phyloP scores from a whole-genome alignment of 2,113 vertebrate species.

The Alectura lathami region DNA sequence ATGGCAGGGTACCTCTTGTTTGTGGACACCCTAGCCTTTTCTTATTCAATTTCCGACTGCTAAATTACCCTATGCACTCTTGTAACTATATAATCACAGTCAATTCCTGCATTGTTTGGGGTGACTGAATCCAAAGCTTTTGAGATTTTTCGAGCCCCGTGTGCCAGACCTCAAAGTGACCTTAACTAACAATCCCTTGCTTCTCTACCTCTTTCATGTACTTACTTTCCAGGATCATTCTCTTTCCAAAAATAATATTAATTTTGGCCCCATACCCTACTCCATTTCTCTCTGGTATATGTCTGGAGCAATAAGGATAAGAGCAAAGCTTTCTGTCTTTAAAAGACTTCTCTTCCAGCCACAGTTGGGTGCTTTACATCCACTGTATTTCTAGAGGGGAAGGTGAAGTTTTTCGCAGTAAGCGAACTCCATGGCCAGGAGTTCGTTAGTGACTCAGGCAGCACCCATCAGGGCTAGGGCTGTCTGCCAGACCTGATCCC shows the following conservation, averaged over 20 bases:
- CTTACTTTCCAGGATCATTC: conserved; percentile 45
- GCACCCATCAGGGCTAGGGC: neutral
- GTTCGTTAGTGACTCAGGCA: accelerated
- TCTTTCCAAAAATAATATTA: conserved; percentile 66
- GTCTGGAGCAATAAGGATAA: conserved; percentile 4
- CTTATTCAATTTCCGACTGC: neutral
- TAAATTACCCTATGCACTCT: neutral
- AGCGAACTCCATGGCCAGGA: neutral
- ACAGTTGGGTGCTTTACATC: neutral
- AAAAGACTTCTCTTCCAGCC: neutral
- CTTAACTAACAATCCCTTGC: conserved; percentile 42
- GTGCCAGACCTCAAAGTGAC: conserved; percentile 60
- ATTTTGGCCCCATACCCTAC: neutral
- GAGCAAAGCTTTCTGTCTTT: conserved; percentile 15
- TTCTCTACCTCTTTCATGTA: conserved; percentile 44
- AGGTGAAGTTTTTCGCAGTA: neutral
- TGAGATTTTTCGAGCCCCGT: conserved; percentile 33
- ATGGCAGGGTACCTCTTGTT: neutral
- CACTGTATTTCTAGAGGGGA: neutral
- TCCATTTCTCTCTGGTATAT: neutral
- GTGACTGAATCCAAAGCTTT: conserved; percentile 12
- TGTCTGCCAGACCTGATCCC: neutral
- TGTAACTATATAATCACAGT: neutral
- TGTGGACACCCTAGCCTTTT: neutral
- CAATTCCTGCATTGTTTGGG: neutral